phyloP scores from a whole-genome alignment of 2,113 vertebrate genomes.

The Onychorhynchus coronatus region DNA sequence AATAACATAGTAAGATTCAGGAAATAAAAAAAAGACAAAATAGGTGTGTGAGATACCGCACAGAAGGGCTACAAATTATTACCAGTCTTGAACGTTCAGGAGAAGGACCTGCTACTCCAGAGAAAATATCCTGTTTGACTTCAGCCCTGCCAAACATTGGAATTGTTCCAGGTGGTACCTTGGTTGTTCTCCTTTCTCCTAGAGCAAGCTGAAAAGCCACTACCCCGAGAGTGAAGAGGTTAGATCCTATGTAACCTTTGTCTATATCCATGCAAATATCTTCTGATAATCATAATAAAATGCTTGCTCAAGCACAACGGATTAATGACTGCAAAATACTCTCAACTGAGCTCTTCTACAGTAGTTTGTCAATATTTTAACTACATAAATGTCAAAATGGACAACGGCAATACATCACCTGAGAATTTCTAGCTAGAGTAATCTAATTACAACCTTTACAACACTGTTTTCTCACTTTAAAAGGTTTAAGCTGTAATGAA shows the following conservation, averaged over 20 bases:
- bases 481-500: background rate
- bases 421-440: background rate
- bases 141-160: background rate
- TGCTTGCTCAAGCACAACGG: background rate
- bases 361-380: slow-evolving; percentile 5
- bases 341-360: background rate
- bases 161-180: background rate
- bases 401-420: background rate
- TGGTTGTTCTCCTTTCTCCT: background rate
- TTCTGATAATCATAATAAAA: background rate
- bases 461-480: background rate
- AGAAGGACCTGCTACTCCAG: background rate
- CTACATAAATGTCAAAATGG: background rate
- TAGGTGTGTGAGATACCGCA: background rate
- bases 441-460: background rate
- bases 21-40: background rate
- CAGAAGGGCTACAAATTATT: background rate
- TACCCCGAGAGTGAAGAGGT: background rate
- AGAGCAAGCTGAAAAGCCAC: background rate
- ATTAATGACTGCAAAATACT: background rate
- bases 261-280: background rate
- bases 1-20: background rate
- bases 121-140: background rate
- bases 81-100: background rate
- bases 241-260: background rate